These are phyloP conservation scores for Antennarius striatus DNA, from an alignment of 2,113 vertebrate species.

Conservation along the genomic window DNA sequence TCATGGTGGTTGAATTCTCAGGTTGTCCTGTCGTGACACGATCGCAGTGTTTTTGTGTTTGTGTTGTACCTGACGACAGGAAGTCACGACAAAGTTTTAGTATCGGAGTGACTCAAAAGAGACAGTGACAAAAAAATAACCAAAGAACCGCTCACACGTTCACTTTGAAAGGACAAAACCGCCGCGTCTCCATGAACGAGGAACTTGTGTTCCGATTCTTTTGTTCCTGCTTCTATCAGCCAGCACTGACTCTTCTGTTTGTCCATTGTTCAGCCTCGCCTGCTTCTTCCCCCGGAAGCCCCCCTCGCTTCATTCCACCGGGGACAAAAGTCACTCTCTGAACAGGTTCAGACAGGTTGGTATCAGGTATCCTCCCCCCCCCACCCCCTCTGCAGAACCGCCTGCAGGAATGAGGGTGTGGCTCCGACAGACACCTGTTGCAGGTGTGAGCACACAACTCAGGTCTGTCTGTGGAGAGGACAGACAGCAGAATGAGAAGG, in stretches of 20 bases:
- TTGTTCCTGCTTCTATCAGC: no score
- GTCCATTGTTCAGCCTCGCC: constrained; percentile 13
- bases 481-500: background rate
- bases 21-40: constrained; percentile 9
- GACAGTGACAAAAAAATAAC: no score
- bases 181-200: no score
- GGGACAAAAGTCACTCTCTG: constrained; percentile 49
- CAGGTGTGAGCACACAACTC: constrained; percentile 49
- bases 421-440: constrained; percentile 33
- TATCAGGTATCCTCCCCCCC: constrained; percentile 44
- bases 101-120: no score
- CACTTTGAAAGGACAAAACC: background rate
- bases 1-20: background rate
- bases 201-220: no score
- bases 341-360: constrained; percentile 66
- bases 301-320: constrained; percentile 13
- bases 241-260: background rate
- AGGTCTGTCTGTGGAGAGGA: constrained; percentile 16
- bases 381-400: background rate
- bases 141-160: background rate
- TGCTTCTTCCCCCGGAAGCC: background rate
- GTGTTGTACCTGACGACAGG: no score
- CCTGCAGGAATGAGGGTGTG: constrained; percentile 56
- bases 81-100: background rate
- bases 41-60: background rate